These are phyloP conservation scores for Metopia argyrocephala DNA, from an alignment of 2,888 invertebrate genomes.

Conservation along the genomic window DNA sequence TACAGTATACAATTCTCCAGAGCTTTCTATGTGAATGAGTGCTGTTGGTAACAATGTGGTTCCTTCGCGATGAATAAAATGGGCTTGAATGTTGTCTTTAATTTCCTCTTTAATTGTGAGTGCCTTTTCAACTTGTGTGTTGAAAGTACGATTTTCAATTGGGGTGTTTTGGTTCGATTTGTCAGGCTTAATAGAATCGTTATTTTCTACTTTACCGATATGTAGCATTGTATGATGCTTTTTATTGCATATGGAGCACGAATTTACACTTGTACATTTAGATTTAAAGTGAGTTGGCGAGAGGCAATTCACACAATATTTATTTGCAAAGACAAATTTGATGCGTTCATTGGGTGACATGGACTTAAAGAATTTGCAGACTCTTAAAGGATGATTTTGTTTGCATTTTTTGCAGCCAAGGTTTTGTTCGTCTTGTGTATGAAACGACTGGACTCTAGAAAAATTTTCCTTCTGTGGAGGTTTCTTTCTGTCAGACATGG, in stretches of 20 bases:
- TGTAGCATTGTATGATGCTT: conserved; percentile 21
- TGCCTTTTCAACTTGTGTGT: no score
- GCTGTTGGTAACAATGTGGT: background rate
- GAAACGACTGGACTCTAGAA: conserved; percentile 11
- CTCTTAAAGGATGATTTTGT: conserved; percentile 11
- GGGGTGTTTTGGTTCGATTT: background rate
- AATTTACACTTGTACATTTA: background rate
- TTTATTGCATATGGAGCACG: conserved; percentile 2
- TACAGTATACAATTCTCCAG: background rate
- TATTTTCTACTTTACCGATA: background rate
- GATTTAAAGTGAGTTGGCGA: background rate
- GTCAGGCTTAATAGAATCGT: background rate
- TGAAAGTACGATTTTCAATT: background rate
- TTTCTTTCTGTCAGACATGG: background rate
- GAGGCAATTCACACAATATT: conserved; percentile 22
- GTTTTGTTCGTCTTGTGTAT: background rate
- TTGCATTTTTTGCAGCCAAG: conserved; percentile 29
- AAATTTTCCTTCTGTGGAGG: background rate
- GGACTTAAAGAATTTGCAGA: conserved; percentile 20
- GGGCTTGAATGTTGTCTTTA: background rate
- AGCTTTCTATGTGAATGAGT: background rate
- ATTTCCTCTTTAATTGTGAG: no score
- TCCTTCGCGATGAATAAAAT: background rate
- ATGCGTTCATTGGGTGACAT: background rate
- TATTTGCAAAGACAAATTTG: conserved; percentile 12